Evolutionary conservation across 2,797 vertebrate species (phyloP).

Genomic region (Holocentrus rufus): DNA sequence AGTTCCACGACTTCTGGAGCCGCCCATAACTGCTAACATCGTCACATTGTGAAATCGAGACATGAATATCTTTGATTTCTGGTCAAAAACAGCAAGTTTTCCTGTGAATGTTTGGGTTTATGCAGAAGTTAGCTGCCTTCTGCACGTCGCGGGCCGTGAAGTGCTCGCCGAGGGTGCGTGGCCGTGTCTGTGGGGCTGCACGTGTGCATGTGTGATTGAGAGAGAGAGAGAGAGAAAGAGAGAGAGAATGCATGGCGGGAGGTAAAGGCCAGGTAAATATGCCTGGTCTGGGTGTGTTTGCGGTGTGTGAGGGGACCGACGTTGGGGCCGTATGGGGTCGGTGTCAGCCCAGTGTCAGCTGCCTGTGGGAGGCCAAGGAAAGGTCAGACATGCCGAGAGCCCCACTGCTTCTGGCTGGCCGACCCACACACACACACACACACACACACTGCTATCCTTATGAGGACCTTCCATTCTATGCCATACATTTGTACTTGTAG

Average conservation of each 20-base stretch:
- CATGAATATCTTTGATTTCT: no score
- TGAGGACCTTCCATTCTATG: no score
- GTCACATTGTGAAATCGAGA: no score
- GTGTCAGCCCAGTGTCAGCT: conserved; percentile 46
- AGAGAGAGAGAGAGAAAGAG: background rate
- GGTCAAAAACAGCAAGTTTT: no score
- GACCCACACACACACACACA: conserved; percentile 11
- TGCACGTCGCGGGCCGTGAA: background rate
- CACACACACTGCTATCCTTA: background rate
- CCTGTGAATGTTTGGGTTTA: no score
- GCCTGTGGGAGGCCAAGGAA: conserved; percentile 35
- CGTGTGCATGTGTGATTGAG: background rate
- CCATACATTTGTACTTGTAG: no score
- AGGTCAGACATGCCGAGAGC: conserved; percentile 45
- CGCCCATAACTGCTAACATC: no score
- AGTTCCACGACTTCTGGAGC: no score
- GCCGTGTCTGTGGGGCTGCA: background rate
- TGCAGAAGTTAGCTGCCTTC: no score
- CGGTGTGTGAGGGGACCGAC: background rate
- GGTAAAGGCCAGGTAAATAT: conserved; percentile 37
- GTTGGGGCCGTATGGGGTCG: conserved; percentile 30
- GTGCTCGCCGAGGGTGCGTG: background rate
- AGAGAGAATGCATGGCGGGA: background rate
- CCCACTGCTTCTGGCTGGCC: conserved; percentile 14
- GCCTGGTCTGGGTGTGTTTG: background rate